These are phyloP conservation scores for Daphoenositta chrysoptera DNA, from an alignment of 2,113 vertebrate genomes.

Conservation along the genomic window DNA sequence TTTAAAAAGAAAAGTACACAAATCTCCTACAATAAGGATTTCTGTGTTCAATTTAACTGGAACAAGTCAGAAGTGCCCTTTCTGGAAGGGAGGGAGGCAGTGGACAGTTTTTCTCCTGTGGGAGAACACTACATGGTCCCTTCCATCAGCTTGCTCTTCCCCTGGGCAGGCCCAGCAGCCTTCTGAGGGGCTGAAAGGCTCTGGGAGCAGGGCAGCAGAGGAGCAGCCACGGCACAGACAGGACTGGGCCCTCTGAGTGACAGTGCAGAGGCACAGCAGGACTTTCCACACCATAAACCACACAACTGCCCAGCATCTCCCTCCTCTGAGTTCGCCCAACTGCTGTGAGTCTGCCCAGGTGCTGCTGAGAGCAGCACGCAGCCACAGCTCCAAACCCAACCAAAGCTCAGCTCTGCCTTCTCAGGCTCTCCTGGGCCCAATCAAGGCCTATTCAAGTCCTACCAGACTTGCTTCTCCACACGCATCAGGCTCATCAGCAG, in stretches of 20 bases:
- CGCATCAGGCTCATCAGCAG: background rate
- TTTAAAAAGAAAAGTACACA: background rate
- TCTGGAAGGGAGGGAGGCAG: background rate
- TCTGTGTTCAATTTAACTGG: background rate
- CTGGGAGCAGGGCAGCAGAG: fast-evolving
- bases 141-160: background rate
- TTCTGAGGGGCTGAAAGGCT: background rate
- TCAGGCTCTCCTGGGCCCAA: background rate
- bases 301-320: background rate
- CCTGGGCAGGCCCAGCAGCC: background rate
- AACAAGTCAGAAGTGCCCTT: background rate
- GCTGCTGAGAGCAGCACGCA: background rate
- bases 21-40: background rate
- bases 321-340: background rate
- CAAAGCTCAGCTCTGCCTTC: background rate
- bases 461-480: background rate
- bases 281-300: background rate
- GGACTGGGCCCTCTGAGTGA: background rate
- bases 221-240: background rate
- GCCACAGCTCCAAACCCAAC: background rate
- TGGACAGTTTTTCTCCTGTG: background rate
- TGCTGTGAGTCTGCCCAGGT: background rate
- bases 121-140: background rate
- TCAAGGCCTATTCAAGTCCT: background rate
- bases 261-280: background rate